These are phyloP conservation scores for Spatulosminthurus flaviceps DNA, from an alignment of 2,888 invertebrate species.

Conservation along the genomic window DNA sequence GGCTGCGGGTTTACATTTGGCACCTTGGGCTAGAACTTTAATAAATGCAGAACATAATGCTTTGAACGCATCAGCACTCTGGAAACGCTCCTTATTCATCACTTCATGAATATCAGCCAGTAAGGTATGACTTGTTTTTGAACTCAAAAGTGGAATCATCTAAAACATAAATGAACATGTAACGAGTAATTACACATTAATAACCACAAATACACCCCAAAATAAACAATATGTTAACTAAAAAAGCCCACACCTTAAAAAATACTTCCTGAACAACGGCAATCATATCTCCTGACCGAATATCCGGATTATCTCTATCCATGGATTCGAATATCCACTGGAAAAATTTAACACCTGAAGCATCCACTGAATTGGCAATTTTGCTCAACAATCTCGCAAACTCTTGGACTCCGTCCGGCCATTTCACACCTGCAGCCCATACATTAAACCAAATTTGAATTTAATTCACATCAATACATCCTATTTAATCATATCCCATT, in stretches of 20 bases:
- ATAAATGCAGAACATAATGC: constrained; percentile 33
- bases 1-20: constrained; percentile 7
- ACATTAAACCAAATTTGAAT: too few species aligned
- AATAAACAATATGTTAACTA: too few species aligned
- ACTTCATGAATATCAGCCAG: constrained; percentile 34
- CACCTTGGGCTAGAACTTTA: constrained; percentile 12
- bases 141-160: constrained; percentile 50
- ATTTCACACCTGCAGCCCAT: constrained; percentile 50
- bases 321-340: constrained; percentile 57
- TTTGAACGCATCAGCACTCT: constrained; percentile 41
- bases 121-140: constrained; percentile 1
- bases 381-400: constrained; percentile 51
- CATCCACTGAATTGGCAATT: constrained; percentile 54
- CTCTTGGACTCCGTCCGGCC: constrained; percentile 49
- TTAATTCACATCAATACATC: too few species aligned
- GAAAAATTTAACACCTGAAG: constrained; percentile 48
- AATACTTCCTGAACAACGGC: constrained; percentile 49
- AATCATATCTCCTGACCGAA: constrained; percentile 42
- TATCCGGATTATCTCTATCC: constrained; percentile 30
- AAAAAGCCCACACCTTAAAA: constrained; percentile 53
- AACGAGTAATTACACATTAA: neutral
- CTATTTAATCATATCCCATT: too few species aligned
- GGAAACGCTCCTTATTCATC: constrained; percentile 32
- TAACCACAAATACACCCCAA: neutral
- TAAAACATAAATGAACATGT: constrained; percentile 32